phyloP scores from a whole-genome alignment of 2,888 invertebrate genomes.

The Xestobium rufovillosum region DNA sequence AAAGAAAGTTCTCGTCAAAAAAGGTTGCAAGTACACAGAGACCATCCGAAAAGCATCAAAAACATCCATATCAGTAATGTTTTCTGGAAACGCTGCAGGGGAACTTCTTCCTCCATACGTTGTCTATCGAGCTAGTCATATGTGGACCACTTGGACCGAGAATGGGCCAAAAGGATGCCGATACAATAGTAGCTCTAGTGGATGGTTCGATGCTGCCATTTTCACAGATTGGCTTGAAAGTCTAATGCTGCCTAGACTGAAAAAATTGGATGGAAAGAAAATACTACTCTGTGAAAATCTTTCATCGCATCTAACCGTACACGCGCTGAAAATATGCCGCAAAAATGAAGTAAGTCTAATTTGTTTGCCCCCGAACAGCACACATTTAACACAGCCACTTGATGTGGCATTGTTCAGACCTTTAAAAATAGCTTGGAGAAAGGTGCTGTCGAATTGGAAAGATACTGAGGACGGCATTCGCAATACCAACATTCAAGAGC shows the following conservation, averaged over 20 bases:
- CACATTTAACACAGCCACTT: constrained; percentile 28
- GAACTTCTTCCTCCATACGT: constrained; percentile 20
- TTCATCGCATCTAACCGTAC: constrained; percentile 17
- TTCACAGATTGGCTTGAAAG: constrained; percentile 15
- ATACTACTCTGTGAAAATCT: constrained; percentile 31
- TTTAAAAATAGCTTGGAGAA: constrained; percentile 27
- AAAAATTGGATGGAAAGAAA: constrained; percentile 19
- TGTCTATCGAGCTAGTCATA: constrained; percentile 16
- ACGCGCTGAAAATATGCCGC: constrained; percentile 27
- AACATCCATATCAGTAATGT: constrained; percentile 24
- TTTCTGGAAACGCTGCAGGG: constrained; percentile 17
- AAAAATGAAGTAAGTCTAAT: constrained; percentile 31
- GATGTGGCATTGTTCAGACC: constrained; percentile 30
- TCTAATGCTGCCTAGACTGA: background rate
- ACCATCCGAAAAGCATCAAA: constrained; percentile 30
- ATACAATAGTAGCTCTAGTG: constrained; percentile 15
- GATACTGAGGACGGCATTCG: constrained; percentile 17
- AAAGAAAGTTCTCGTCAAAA: constrained; percentile 17
- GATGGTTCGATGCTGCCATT: constrained; percentile 23
- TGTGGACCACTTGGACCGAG: constrained; percentile 22
- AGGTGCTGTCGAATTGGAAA: constrained; percentile 22
- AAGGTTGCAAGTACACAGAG: constrained; percentile 1
- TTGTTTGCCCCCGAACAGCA: constrained; percentile 31
- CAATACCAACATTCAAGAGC: constrained; percentile 17
- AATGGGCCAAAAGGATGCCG: constrained; percentile 17